Conservation (phyloP, 1,140 invertebrate species). For the Nymphalis io region DNA sequence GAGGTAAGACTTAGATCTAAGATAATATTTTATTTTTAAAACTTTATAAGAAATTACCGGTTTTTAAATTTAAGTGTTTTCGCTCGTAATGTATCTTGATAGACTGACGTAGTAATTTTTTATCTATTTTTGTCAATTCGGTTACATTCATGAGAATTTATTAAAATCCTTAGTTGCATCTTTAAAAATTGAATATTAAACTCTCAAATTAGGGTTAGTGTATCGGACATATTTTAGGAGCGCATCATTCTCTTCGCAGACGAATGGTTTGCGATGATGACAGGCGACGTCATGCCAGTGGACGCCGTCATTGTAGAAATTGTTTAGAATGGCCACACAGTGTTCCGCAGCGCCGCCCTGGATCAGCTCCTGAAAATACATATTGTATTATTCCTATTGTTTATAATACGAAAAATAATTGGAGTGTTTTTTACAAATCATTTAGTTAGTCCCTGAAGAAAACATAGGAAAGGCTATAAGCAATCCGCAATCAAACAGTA, state of each 20-base stretch:
- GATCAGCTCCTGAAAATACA: constrained; percentile 82
- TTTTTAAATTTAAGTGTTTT: neutral
- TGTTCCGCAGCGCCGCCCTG: constrained; percentile 90
- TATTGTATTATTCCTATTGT: neutral
- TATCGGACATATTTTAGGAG: constrained; percentile 90
- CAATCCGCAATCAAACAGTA: no score
- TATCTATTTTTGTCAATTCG: neutral
- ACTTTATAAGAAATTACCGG: neutral
- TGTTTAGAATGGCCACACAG: constrained; percentile 89
- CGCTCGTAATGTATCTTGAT: no score
- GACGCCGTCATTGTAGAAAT: constrained; percentile 92
- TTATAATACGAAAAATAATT: neutral
- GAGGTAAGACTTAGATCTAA: constrained; percentile 56
- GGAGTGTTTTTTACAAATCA: no score
- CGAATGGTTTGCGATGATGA: constrained; percentile 90
- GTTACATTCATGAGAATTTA: neutral
- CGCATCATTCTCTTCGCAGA: constrained; percentile 91
- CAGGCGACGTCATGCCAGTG: constrained; percentile 94
- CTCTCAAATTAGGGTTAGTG: constrained; percentile 87
- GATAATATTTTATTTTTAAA: constrained; percentile 7
- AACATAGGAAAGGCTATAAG: no score
- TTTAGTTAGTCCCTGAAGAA: no score
- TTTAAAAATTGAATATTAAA: constrained; percentile 73
- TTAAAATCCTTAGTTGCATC: neutral
- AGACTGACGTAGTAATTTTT: neutral